Evolutionary conservation across 2,888 invertebrate genomes (phyloP).

Genomic region (Lamellibrachia columna): DNA sequence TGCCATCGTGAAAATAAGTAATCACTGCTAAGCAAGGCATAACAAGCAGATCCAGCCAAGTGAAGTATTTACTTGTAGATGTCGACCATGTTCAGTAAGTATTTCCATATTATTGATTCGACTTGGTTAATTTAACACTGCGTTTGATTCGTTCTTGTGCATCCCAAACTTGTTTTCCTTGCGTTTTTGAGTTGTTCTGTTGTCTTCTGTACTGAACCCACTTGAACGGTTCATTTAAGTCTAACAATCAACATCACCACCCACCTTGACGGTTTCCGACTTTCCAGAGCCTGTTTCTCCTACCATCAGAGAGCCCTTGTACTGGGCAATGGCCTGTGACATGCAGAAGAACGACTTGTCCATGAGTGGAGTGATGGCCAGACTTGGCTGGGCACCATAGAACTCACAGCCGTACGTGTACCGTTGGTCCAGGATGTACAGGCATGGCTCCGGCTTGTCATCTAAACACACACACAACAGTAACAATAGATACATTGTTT

Average conservation of each 20-base stretch:
- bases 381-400: conserved; percentile 59
- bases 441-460: conserved; percentile 51
- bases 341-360: conserved; percentile 64
- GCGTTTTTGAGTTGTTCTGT: too few relatives aligned
- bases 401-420: conserved; percentile 64
- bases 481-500: not conserved
- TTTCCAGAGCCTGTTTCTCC: conserved; percentile 63
- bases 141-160: too few relatives aligned
- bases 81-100: too few relatives aligned
- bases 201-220: too few relatives aligned
- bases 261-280: conserved; percentile 62
- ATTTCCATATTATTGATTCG: too few relatives aligned
- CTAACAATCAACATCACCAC: not conserved
- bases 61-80: too few relatives aligned
- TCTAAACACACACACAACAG: conserved; percentile 41
- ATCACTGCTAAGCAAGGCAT: too few relatives aligned
- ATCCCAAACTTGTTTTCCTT: too few relatives aligned
- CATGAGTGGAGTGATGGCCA: conserved; percentile 59
- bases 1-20: too few relatives aligned
- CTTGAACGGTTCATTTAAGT: not conserved
- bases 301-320: conserved; percentile 55
- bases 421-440: conserved; percentile 61
- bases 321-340: conserved; percentile 58
- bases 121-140: too few relatives aligned
- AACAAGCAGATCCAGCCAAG: too few relatives aligned